phyloP scores from a whole-genome alignment of 1,140 invertebrate genomes.

The Aphaenogaster floridana region DNA sequence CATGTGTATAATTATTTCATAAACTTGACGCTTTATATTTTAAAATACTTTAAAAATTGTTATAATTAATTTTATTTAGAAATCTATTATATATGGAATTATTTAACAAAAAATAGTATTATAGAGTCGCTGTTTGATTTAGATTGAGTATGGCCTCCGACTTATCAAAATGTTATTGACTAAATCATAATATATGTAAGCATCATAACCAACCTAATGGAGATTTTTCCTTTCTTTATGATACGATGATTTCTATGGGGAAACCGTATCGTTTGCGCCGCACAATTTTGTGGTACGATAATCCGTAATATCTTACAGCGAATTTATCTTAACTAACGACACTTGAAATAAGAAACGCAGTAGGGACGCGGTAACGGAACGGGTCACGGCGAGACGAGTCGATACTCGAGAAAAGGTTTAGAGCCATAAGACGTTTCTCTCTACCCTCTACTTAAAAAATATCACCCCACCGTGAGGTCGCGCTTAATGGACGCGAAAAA shows the following conservation, averaged over 20 bases:
- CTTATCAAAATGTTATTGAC: constrained; percentile 20
- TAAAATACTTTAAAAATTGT: background rate
- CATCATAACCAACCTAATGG: constrained; percentile 7
- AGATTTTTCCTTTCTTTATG: background rate
- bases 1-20: constrained; percentile 8
- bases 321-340: constrained; percentile 73
- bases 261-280: background rate
- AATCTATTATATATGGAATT: background rate
- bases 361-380: constrained; percentile 24
- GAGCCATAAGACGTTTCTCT: constrained; percentile 59
- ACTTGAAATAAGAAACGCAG: constrained; percentile 73
- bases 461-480: constrained; percentile 63
- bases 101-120: constrained; percentile 16
- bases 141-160: background rate
- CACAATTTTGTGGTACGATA: constrained; percentile 57
- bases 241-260: background rate
- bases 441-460: constrained; percentile 69
- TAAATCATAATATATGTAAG: background rate
- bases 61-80: background rate
- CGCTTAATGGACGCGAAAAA: constrained; percentile 76
- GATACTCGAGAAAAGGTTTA: constrained; percentile 34
- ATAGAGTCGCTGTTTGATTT: background rate
- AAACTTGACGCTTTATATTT: background rate
- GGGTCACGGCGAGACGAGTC: constrained; percentile 11
- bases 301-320: constrained; percentile 58